phyloP scores from a whole-genome alignment of 2,888 invertebrate species.

The Eilema sororculum region DNA sequence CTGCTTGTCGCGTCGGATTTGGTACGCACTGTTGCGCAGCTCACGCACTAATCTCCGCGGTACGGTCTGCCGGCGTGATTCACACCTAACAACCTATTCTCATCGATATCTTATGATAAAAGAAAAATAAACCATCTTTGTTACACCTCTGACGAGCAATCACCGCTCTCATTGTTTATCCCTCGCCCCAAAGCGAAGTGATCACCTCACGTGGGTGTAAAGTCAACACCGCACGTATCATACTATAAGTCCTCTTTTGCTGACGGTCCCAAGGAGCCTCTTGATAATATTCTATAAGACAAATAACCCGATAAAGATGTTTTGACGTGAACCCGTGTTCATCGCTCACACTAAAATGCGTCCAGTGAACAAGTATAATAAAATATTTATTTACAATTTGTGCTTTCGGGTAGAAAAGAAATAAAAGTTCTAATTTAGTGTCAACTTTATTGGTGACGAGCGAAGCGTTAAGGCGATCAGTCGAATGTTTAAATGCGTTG shows the following conservation, averaged over 20 bases:
- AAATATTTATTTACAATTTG: conserved; percentile 84
- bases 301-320: conserved; percentile 87
- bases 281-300: conserved; percentile 87
- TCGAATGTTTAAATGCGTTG: conserved; percentile 76
- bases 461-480: conserved; percentile 82
- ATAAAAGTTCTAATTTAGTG: conserved; percentile 83
- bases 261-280: conserved; percentile 85
- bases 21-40: conserved; percentile 72
- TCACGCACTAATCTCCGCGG: conserved; percentile 74
- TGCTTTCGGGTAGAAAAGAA: conserved; percentile 76
- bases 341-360: conserved; percentile 87
- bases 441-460: conserved; percentile 84
- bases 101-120: conserved; percentile 74
- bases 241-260: conserved; percentile 84
- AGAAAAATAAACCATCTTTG: conserved; percentile 84
- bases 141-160: conserved; percentile 82
- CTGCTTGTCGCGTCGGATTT: conserved; percentile 80
- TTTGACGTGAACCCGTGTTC: conserved; percentile 87
- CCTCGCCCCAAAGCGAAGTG: conserved; percentile 79
- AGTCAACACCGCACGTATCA: conserved; percentile 84
- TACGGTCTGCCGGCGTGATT: conserved; percentile 73
- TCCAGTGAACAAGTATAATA: conserved; percentile 84
- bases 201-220: conserved; percentile 84
- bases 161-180: conserved; percentile 85
- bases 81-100: conserved; percentile 74